Evolutionary conservation across 2,888 invertebrate species (phyloP).

Genomic region (Incurvaria masculella): DNA sequence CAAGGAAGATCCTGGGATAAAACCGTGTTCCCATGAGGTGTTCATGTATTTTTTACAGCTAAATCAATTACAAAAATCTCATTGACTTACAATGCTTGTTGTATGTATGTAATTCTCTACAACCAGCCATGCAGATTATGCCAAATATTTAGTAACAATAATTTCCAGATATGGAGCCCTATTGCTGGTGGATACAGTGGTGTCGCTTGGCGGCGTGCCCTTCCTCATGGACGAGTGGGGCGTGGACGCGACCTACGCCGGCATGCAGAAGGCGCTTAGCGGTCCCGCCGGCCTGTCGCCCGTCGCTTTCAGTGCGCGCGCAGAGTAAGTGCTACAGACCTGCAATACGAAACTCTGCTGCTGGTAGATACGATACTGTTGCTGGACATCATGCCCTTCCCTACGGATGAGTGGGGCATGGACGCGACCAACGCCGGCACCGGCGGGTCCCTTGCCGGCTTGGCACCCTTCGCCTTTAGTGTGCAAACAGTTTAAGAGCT

Average conservation of each 20-base stretch:
- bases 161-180: slow-evolving; percentile 57
- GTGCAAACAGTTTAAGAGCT: slow-evolving; percentile 59
- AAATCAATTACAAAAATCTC: too few species aligned
- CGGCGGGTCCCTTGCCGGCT: slow-evolving; percentile 66
- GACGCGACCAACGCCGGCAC: slow-evolving; percentile 65
- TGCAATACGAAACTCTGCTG: slow-evolving; percentile 52
- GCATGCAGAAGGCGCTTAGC: slow-evolving; percentile 65
- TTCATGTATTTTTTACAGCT: too few species aligned
- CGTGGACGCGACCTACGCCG: slow-evolving; percentile 64
- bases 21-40: too few species aligned
- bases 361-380: slow-evolving; percentile 68
- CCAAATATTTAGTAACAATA: too few species aligned
- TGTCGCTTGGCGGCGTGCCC: slow-evolving; percentile 60
- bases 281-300: slow-evolving; percentile 67
- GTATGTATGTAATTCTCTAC: too few species aligned
- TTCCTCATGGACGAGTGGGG: slow-evolving; percentile 62
- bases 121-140: too few species aligned
- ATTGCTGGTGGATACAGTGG: slow-evolving; percentile 65
- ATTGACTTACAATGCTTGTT: too few species aligned
- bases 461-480: slow-evolving; percentile 65
- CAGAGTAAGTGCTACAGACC: slow-evolving; percentile 51
- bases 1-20: too few species aligned
- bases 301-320: slow-evolving; percentile 60
- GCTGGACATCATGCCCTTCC: slow-evolving; percentile 58
- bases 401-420: slow-evolving; percentile 61